Percentiles rank a stretch among this genome's conserved stretches.
phyloP scores from a whole-genome alignment of 1,140 invertebrate genomes.

The Diachasma alloeum region DNA sequence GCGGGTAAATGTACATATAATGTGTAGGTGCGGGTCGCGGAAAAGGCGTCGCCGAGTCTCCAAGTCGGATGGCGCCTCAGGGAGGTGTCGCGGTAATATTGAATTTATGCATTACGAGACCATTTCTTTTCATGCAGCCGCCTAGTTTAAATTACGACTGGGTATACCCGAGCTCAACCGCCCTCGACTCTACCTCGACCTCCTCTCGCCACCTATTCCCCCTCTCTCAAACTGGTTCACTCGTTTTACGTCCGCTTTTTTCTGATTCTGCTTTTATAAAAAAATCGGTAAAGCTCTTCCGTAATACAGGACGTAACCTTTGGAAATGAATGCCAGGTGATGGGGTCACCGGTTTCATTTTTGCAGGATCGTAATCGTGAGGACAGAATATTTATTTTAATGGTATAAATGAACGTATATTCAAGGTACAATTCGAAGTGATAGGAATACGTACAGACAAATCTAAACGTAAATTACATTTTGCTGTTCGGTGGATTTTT shows the following conservation, averaged over 20 bases:
- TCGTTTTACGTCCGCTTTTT: not conserved
- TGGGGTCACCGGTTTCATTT: not conserved
- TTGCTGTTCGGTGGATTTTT: too few species aligned
- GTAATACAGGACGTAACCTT: not conserved
- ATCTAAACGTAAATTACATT: not conserved
- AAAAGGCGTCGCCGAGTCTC: constrained; percentile 21
- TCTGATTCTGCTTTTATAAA: not conserved
- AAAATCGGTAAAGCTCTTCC: not conserved
- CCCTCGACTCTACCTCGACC: not conserved
- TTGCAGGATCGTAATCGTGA: not conserved
- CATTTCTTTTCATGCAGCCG: constrained; percentile 21
- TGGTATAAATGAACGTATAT: too few species aligned
- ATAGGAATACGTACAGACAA: not conserved
- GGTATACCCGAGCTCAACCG: not conserved
- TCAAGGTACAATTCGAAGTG: not conserved
- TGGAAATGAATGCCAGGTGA: not conserved
- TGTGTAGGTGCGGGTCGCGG: not conserved
- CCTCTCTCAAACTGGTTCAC: not conserved
- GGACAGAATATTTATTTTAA: too few species aligned
- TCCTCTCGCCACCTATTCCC: not conserved
- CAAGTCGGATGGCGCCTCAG: constrained; percentile 11
- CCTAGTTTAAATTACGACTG: constrained; percentile 15
- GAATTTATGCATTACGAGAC: constrained; percentile 34
- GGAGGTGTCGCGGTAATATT: constrained; percentile 31
- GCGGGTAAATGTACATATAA: not conserved